phyloP scores from a whole-genome alignment of 2,113 vertebrate genomes.

The Clarias macrocephalus region DNA sequence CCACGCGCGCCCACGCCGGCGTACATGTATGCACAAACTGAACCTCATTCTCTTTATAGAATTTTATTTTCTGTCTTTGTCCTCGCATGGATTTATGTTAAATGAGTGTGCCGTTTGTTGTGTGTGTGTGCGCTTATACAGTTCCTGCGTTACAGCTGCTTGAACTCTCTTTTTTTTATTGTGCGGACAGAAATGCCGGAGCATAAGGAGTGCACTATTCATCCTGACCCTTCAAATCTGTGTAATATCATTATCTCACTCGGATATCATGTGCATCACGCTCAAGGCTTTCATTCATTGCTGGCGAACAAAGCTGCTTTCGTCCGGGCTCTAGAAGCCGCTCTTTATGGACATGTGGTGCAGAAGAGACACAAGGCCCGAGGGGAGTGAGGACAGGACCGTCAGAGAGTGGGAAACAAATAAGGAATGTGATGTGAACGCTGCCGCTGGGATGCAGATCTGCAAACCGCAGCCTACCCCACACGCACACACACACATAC shows the following conservation, averaged over 20 bases:
- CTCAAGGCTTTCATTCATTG: conserved; percentile 38
- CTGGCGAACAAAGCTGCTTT: neutral
- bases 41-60: conserved; percentile 3
- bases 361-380: conserved; percentile 11
- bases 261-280: conserved; percentile 33
- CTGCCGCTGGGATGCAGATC: neutral
- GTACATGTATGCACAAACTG: neutral
- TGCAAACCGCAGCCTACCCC: conserved; percentile 19
- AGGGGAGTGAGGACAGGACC: neutral
- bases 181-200: neutral
- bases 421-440: conserved; percentile 25
- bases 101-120: neutral
- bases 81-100: neutral
- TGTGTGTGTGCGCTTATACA: neutral
- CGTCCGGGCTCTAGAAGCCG: neutral
- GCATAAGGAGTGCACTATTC: conserved; percentile 14
- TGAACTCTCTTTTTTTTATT: neutral
- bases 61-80: conserved; percentile 7
- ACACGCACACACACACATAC: conserved; percentile 12
- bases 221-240: conserved; percentile 17
- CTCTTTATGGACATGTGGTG: conserved; percentile 18
- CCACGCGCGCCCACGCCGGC: neutral
- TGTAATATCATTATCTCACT: conserved; percentile 48
- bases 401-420: conserved; percentile 29
- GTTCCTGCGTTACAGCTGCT: neutral